These are phyloP conservation scores for Cochlearius cochlearius DNA, from an alignment of 2,113 vertebrate genomes.

Conservation along the genomic window DNA sequence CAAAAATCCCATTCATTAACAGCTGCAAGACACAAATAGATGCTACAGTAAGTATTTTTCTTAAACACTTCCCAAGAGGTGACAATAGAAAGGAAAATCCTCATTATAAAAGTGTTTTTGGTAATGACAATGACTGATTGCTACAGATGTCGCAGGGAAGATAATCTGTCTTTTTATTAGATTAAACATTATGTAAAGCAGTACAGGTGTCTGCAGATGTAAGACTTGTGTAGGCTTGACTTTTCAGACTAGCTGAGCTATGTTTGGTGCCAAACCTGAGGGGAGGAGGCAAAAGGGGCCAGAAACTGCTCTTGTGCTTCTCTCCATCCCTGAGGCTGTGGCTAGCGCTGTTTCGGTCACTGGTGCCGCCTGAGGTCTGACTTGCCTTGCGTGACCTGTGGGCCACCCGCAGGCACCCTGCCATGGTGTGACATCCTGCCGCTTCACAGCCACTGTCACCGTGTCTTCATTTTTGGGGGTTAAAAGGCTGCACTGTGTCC, in stretches of 20 bases:
- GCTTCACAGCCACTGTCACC: rapidly evolving
- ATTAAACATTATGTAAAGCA: background rate
- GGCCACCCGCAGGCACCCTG: background rate
- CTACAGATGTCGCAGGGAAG: background rate
- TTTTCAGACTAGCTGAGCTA: background rate
- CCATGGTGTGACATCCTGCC: rapidly evolving
- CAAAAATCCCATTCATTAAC: background rate
- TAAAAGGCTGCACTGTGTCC: background rate
- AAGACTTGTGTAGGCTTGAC: background rate
- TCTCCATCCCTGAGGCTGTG: background rate
- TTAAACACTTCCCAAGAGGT: background rate
- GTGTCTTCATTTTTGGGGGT: background rate
- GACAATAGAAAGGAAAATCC: background rate
- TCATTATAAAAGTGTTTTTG: background rate
- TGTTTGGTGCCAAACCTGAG: background rate
- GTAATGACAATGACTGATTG: background rate
- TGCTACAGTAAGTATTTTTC: background rate
- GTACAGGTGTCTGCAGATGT: background rate
- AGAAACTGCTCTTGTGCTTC: background rate
- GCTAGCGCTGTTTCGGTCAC: background rate
- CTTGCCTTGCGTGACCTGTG: background rate
- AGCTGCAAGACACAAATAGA: background rate
- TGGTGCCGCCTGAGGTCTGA: background rate
- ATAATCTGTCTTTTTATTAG: background rate
- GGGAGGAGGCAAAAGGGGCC: background rate